Base-by-base conservation (phyloP, 2,888 invertebrate genomes). In the Lepeophtheirus nordmannii region DNA sequence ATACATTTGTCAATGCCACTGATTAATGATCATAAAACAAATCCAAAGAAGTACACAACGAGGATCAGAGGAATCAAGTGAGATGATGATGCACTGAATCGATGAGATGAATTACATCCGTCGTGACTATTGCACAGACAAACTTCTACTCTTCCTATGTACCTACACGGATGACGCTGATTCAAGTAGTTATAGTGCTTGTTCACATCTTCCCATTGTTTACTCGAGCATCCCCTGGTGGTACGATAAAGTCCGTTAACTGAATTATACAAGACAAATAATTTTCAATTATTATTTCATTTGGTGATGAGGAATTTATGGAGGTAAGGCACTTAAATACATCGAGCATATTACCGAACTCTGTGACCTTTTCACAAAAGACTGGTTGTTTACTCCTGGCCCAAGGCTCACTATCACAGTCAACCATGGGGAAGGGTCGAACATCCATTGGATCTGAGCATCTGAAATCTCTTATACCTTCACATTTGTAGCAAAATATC, bases 351-450 rank as follows among this genome's bases (percentile, higher is more conserved):
- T 66, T 37, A 66, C 58, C 58, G 8, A 66, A 17, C 14, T 66
- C 66, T 20, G 66, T 66, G 11, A 23, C 58, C 37, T 66, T 66
- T 59, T 66, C 66, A 53, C 66, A 66, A 59, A 66, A 66, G 22
- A 66, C 66, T n/a, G 66, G 66, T 14, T 66, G 61, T 23, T 37
- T 61, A n/a, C 41, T 60, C 23, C 66, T n/a, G 10, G 58, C 66
- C 37, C 37, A 66, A 41, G 22, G 40, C 37, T 58, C 66, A 10
- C 11, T n/a, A 39, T 66, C 66, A 40, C 66, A 66, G 37, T 66
- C 58, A 23, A 60, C 22, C 41, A 58, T 59, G 30, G 58, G 20
- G 22, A 60, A 58, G 37, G 66, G 60, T n/a, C 37, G 60, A 41
- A 14, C 41, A 23, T 66, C 66, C 20, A 66, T 58, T 17, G 66